Percentiles rank a stretch among this genome's conserved stretches.
Evolutionary conservation across 2,113 vertebrate species (phyloP).

Genomic region (Chionis minor): DNA sequence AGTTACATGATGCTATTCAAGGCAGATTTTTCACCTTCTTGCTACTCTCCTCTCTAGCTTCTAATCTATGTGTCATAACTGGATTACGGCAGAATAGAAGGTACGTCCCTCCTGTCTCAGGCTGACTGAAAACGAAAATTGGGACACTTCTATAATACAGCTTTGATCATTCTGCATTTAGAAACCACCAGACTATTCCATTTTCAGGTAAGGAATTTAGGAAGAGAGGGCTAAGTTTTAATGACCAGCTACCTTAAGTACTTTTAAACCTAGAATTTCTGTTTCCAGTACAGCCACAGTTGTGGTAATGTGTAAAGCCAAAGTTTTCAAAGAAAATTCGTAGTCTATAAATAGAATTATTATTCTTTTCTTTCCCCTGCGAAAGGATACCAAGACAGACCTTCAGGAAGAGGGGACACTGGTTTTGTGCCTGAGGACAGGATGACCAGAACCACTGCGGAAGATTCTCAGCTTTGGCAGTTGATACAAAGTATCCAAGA

Average conservation of each 20-base stretch:
- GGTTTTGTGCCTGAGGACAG: constrained; percentile 94
- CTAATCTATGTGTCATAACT: too few species aligned
- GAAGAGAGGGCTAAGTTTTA: not conserved
- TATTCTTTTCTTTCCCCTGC: not conserved
- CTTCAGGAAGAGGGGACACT: constrained; percentile 98
- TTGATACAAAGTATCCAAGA: constrained; percentile 97
- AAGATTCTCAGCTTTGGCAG: constrained; percentile 92
- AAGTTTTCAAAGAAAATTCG: not conserved
- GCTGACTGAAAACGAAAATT: not conserved
- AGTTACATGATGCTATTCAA: not conserved
- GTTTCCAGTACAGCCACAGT: not conserved
- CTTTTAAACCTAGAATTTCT: not conserved
- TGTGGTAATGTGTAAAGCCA: not conserved
- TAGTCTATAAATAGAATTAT: not conserved
- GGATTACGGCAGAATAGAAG: not conserved
- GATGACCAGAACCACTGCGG: constrained; percentile 99
- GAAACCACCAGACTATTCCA: not conserved
- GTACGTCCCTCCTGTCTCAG: not conserved
- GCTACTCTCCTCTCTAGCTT: not conserved
- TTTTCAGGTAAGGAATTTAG: not conserved
- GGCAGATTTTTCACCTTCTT: not conserved
- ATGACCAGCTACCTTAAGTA: not conserved
- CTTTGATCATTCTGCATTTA: not conserved
- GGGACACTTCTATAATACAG: not conserved
- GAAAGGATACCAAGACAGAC: constrained; percentile 64